Evolutionary conservation across 2,888 invertebrate genomes (phyloP), one percentile per base, ranked within the genome.

Genomic region (Branchipolynoe longqiensis): DNA sequence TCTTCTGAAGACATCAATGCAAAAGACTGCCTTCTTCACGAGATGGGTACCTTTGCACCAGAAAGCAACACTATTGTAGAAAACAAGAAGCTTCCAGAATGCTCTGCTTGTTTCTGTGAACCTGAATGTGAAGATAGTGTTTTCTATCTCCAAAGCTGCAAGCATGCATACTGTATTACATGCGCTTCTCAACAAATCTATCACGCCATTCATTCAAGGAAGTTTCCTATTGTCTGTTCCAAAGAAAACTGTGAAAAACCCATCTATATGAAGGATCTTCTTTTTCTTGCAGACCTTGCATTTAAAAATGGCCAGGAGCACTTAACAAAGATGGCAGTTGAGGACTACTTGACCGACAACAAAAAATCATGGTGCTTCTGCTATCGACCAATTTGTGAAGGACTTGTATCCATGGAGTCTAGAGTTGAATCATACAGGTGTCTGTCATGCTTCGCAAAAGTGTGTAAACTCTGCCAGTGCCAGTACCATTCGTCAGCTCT

Each of bases 101-200:
- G 74, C n/a, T 22, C 3, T 36, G 74, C 74, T n/a, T 74, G 74
- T 74, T 74, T 74, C 41, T 40, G 74, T 74, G 74, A 74, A n/a
- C 40, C 62, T 22, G 31, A 25, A 31, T 62, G 31, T 6, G 3
- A 3, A 25, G 41, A 41, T 25, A 8, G n/a, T 36, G 12, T 41
- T 3, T 74, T 40, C n/a, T n/a, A 12, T 6, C 40, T 74, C 6
- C 14, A 8, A 25, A 41, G 22, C 6, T 74, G 74, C 40, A 41
- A 41, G 6, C 74, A 74, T 40, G 74, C n/a, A 25, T 74, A 74
- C 74, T 74, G 74, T 25, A 74, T 4, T 74, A 41, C 38, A 6
- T 74, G 74, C n/a, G 41, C 28, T 25, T n/a, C n/a, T 2, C 25
- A 74, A 6, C 74, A 40, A 25, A 28, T n/a, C n/a, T 3, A 40